Conservation (phyloP, 1,140 invertebrate species). For the Kradibia gibbosae region DNA sequence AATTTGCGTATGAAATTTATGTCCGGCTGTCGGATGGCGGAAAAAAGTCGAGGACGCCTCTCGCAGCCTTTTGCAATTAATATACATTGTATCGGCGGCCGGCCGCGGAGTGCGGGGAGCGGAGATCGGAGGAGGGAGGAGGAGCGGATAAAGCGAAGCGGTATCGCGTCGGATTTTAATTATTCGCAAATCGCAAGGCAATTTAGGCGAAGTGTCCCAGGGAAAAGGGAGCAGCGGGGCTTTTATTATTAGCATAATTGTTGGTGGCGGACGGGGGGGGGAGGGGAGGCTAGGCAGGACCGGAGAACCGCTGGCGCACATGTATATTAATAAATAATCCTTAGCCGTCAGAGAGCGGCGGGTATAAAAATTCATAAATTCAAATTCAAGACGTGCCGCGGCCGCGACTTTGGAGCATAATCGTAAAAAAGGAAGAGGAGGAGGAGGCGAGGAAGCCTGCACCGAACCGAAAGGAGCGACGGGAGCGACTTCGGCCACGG, state of each 20-base stretch:
- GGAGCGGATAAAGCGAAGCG: background rate
- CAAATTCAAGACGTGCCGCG: constrained; percentile 3
- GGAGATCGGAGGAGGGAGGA: too few relatives aligned
- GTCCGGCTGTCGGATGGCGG: too few relatives aligned
- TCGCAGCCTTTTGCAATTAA: constrained; percentile 34
- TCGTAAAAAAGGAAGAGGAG: background rate
- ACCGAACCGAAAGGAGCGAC: background rate
- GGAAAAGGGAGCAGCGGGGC: background rate
- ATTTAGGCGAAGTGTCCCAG: constrained; percentile 32
- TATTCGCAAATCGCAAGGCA: constrained; percentile 9
- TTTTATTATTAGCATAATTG: constrained; percentile 36
- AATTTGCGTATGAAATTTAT: background rate
- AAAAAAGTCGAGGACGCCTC: background rate
- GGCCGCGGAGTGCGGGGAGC: background rate
- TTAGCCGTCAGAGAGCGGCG: background rate
- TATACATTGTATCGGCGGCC: constrained; percentile 1
- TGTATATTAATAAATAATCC: constrained; percentile 35
- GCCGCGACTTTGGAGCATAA: constrained; percentile 25
- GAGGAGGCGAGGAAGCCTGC: background rate
- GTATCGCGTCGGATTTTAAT: constrained; percentile 26
- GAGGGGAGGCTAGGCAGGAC: background rate
- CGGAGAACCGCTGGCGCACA: background rate
- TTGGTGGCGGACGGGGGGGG: background rate
- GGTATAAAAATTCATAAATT: constrained; percentile 47
- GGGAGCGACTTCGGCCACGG: background rate